Conservation (phyloP, 2,797 vertebrate species). For the Cercopithecus petaurista region DNA sequence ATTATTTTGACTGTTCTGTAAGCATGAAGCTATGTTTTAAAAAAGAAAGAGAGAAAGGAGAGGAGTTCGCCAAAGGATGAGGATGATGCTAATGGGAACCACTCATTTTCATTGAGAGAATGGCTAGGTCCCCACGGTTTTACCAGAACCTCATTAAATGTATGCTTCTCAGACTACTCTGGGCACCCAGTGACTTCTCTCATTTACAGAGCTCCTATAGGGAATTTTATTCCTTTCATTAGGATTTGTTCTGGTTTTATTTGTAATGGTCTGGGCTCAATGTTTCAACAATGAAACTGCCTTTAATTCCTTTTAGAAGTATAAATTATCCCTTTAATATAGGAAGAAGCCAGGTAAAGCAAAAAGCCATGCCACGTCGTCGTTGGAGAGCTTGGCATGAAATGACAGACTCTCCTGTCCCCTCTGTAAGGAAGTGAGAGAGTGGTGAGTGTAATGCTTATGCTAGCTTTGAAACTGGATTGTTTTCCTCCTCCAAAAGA, state of each 20-base stretch:
- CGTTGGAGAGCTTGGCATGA: slow-evolving; percentile 18
- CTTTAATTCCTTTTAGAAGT: neutral
- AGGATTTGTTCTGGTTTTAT: slow-evolving; percentile 45
- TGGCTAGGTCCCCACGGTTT: neutral
- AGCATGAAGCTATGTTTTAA: neutral
- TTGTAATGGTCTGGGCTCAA: slow-evolving; percentile 11
- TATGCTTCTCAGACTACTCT: neutral
- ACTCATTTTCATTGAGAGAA: neutral
- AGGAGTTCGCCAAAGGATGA: neutral
- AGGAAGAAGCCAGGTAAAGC: neutral
- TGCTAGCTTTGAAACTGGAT: slow-evolving; percentile 22
- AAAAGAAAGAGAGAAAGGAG: neutral
- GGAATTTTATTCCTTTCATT: slow-evolving; percentile 26
- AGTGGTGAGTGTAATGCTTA: slow-evolving; percentile 11
- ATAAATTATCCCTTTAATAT: slow-evolving; percentile 27
- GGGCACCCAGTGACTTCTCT: neutral
- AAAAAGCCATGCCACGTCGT: neutral
- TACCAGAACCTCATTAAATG: neutral
- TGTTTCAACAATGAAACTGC: neutral
- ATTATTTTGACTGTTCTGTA: neutral
- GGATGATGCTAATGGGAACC: neutral
- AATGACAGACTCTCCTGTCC: neutral
- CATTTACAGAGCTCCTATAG: neutral
- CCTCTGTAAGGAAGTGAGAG: neutral
- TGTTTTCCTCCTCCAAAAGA: slow-evolving; percentile 37